Evolutionary conservation across 2,113 vertebrate genomes (phyloP).

Genomic region (Lamprotornis superbus): DNA sequence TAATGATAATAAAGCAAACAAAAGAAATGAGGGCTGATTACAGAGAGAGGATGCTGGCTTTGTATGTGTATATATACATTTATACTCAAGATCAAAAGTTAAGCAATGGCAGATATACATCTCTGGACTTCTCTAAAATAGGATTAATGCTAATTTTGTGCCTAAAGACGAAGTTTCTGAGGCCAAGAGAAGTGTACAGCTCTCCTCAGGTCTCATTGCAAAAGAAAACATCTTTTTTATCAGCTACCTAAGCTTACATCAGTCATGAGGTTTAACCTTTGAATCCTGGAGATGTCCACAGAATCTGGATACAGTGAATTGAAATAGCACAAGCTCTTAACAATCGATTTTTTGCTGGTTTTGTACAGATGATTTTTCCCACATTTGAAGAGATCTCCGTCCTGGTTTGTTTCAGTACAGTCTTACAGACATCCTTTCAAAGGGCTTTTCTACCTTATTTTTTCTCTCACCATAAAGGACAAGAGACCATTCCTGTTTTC

Average conservation of each 20-base stretch:
- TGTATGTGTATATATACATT: not conserved
- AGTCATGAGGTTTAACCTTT: not conserved
- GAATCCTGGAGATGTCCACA: not conserved
- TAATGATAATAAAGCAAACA: not conserved
- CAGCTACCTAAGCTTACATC: not conserved
- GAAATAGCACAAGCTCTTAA: not conserved
- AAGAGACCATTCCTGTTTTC: not conserved
- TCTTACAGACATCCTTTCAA: not conserved
- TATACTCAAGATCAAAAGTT: not conserved
- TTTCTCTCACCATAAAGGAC: not conserved
- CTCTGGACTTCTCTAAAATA: not conserved
- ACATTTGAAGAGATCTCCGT: not conserved
- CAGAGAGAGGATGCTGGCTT: not conserved
- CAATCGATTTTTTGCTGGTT: not conserved
- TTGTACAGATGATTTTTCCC: not conserved
- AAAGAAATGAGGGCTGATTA: not conserved
- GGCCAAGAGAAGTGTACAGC: not conserved
- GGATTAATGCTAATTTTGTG: not conserved
- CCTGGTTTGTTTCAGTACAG: not conserved
- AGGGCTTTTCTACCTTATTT: not conserved
- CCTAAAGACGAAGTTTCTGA: not conserved
- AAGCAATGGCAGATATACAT: not conserved
- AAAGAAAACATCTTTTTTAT: not conserved
- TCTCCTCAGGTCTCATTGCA: not conserved
- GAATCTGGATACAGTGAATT: not conserved